Conservation (phyloP, 2,113 vertebrate species). For the Ammodytes dubius region DNA sequence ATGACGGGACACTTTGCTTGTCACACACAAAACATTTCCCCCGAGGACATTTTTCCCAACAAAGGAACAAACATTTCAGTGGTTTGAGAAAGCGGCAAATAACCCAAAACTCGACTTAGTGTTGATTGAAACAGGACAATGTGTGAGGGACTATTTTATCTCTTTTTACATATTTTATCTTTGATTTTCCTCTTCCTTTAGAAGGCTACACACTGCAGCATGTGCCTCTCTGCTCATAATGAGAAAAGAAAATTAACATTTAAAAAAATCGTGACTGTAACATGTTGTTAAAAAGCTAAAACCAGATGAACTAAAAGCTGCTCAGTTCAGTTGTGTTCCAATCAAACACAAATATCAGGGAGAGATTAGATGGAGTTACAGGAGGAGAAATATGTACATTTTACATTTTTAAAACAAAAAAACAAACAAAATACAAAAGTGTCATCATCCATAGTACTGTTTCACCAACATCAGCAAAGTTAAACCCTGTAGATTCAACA, state of each 20-base stretch:
- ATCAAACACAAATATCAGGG: neutral
- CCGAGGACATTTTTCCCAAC: neutral
- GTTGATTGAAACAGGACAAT: no score
- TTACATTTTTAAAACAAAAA: neutral
- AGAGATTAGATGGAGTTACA: neutral
- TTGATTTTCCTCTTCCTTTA: neutral
- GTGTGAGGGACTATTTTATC: no score
- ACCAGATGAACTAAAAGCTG: neutral
- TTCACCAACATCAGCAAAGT: neutral
- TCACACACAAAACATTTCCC: no score
- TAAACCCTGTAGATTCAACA: neutral
- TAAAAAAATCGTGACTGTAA: no score
- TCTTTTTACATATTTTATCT: neutral
- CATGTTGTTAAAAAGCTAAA: neutral
- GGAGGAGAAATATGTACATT: neutral
- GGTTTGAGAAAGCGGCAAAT: neutral
- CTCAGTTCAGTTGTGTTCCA: neutral
- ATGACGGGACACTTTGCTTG: no score
- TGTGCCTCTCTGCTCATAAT: neutral
- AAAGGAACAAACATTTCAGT: neutral
- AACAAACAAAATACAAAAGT: neutral
- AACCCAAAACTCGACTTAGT: neutral
- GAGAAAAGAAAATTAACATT: accelerated
- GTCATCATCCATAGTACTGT: slow-evolving; percentile 12
- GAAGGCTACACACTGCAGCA: neutral